These are phyloP conservation scores for Eulithis prunata DNA, from an alignment of 2,888 invertebrate species.

Conservation along the genomic window DNA sequence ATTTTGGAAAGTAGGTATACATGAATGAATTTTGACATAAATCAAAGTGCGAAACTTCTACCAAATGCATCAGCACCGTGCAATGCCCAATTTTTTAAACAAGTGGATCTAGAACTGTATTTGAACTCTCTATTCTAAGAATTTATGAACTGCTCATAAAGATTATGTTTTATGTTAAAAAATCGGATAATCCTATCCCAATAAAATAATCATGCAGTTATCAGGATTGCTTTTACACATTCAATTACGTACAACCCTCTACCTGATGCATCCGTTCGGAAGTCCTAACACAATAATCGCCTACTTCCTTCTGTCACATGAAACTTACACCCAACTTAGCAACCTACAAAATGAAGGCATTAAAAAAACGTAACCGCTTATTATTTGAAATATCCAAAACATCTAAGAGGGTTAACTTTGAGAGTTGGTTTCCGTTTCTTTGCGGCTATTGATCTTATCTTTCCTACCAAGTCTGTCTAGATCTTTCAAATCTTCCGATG, in stretches of 20 bases:
- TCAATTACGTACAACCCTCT: slow-evolving; percentile 48
- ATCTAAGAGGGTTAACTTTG: slow-evolving; percentile 65
- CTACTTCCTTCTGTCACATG: slow-evolving; percentile 74
- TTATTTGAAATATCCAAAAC: slow-evolving; percentile 69
- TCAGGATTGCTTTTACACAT: slow-evolving; percentile 36
- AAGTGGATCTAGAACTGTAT: too few species aligned
- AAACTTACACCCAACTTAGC: slow-evolving; percentile 47
- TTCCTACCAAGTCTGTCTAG: slow-evolving; percentile 3
- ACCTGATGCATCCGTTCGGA: slow-evolving; percentile 77
- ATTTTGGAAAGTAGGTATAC: too few species aligned
- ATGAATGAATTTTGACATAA: too few species aligned
- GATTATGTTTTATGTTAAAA: too few species aligned
- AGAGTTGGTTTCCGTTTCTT: slow-evolving; percentile 70
- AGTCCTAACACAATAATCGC: slow-evolving; percentile 74
- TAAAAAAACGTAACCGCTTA: slow-evolving; percentile 70
- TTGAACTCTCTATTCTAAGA: too few species aligned
- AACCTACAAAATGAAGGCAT: slow-evolving; percentile 41
- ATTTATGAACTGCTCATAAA: too few species aligned
- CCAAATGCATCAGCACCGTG: too few species aligned
- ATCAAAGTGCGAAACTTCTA: too few species aligned
- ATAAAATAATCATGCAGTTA: slow-evolving; percentile 12
- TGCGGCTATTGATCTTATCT: slow-evolving; percentile 34
- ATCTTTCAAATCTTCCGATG: background rate
- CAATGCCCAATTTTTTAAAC: too few species aligned
- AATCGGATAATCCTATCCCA: too few species aligned